These are phyloP conservation scores for Silurus glanis DNA, from an alignment of 2,113 vertebrate species.

Conservation along the genomic window DNA sequence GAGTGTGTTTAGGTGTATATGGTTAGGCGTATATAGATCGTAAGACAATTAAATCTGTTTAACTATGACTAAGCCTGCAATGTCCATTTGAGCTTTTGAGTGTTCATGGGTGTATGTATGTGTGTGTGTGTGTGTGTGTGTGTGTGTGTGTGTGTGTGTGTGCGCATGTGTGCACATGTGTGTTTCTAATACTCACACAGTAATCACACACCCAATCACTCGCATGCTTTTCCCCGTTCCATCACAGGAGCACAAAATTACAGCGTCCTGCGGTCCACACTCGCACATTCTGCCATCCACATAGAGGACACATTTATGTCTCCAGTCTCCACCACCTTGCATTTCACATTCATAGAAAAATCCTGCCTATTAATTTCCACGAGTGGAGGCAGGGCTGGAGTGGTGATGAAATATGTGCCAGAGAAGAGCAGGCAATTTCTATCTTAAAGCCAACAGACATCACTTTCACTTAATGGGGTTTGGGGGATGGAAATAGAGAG, in stretches of 20 bases:
- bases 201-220: conserved; percentile 39
- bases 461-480: conserved; percentile 59
- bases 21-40: neutral
- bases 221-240: neutral
- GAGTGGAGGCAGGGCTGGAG: conserved; percentile 65
- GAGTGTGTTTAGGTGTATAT: neutral
- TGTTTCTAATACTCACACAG: neutral
- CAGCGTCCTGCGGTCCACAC: neutral
- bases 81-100: neutral
- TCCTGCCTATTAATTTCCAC: conserved; percentile 68
- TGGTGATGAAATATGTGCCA: conserved; percentile 72
- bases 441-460: conserved; percentile 72
- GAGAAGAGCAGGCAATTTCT: conserved; percentile 67
- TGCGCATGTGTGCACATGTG: neutral
- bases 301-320: conserved; percentile 18
- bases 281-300: conserved; percentile 10
- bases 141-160: neutral
- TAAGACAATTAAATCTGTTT: neutral
- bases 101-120: neutral
- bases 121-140: neutral
- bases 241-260: conserved; percentile 8
- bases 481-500: conserved; percentile 28
- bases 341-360: conserved; percentile 78
- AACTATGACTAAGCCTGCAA: neutral
- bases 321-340: conserved; percentile 56